Percentiles rank a stretch among this genome's conserved stretches.
Conservation (phyloP, 2,113 vertebrate species). For the Aegotheles bennettii region DNA sequence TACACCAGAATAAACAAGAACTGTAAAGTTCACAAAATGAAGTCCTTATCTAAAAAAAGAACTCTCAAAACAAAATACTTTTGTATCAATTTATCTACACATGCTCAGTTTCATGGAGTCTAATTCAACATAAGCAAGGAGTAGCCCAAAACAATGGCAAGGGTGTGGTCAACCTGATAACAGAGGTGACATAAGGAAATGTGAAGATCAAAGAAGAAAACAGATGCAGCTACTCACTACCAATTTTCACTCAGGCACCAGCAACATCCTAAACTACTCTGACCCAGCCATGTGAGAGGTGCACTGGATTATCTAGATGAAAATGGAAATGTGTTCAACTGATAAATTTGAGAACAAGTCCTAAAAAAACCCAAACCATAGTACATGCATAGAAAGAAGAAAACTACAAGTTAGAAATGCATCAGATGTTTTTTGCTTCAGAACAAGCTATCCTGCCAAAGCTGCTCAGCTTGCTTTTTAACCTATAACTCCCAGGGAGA, state of each 20-base stretch:
- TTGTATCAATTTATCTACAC: not conserved
- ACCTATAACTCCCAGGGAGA: not conserved
- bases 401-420: not conserved
- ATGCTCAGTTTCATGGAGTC: not conserved
- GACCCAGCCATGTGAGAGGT: not conserved
- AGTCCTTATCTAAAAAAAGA: not conserved
- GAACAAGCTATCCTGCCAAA: not conserved
- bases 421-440: not conserved
- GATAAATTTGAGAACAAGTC: rapidly evolving
- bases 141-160: not conserved
- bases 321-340: not conserved
- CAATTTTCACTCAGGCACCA: not conserved
- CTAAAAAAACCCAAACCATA: not conserved
- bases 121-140: not conserved
- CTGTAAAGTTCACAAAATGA: not conserved
- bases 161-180: not conserved
- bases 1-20: not conserved
- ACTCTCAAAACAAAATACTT: not conserved
- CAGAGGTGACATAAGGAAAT: not conserved
- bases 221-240: not conserved
- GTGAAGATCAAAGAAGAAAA: not conserved
- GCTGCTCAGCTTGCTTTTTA: not conserved
- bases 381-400: not conserved
- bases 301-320: not conserved
- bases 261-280: not conserved